These are phyloP conservation scores for Cheilosia urbana DNA, from an alignment of 2,888 invertebrate species.

Conservation along the genomic window DNA sequence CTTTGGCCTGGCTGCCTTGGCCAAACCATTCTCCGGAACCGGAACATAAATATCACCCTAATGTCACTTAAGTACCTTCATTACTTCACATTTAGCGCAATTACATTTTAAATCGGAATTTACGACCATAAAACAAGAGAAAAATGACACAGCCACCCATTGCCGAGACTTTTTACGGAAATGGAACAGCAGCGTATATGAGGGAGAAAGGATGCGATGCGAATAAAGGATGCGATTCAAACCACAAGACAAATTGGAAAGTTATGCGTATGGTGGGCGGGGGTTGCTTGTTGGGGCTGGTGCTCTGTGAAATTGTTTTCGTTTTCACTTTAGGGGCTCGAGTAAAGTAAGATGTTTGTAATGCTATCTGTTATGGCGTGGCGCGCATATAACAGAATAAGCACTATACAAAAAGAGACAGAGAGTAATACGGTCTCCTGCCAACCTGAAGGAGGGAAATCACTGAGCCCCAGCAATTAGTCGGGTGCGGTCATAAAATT, in stretches of 20 bases:
- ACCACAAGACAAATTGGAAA: slow-evolving; percentile 71
- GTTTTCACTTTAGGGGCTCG: slow-evolving; percentile 63
- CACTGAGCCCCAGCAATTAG: slow-evolving; percentile 45
- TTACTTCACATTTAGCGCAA: slow-evolving; percentile 75
- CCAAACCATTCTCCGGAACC: slow-evolving; percentile 38
- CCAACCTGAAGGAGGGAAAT: slow-evolving; percentile 35
- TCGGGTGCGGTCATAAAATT: slow-evolving; percentile 29
- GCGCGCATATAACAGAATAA: background rate
- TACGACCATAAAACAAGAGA: slow-evolving; percentile 74
- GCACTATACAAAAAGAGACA: background rate
- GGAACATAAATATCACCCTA: slow-evolving; percentile 74
- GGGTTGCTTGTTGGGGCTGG: slow-evolving; percentile 19
- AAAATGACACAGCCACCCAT: slow-evolving; percentile 66
- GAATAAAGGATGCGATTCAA: slow-evolving; percentile 65
- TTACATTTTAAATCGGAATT: slow-evolving; percentile 75
- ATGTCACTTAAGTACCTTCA: slow-evolving; percentile 76
- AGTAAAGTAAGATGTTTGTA: slow-evolving; percentile 36
- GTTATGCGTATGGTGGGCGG: slow-evolving; percentile 57
- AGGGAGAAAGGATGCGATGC: slow-evolving; percentile 57
- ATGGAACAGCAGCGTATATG: slow-evolving; percentile 21
- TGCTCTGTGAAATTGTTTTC: slow-evolving; percentile 64
- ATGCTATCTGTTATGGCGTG: slow-evolving; percentile 31
- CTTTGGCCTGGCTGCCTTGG: slow-evolving; percentile 2
- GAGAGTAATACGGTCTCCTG: slow-evolving; percentile 2
- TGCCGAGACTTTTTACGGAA: slow-evolving; percentile 48